phyloP scores from a whole-genome alignment of 1,140 invertebrate genomes.

The Ips typographus region DNA sequence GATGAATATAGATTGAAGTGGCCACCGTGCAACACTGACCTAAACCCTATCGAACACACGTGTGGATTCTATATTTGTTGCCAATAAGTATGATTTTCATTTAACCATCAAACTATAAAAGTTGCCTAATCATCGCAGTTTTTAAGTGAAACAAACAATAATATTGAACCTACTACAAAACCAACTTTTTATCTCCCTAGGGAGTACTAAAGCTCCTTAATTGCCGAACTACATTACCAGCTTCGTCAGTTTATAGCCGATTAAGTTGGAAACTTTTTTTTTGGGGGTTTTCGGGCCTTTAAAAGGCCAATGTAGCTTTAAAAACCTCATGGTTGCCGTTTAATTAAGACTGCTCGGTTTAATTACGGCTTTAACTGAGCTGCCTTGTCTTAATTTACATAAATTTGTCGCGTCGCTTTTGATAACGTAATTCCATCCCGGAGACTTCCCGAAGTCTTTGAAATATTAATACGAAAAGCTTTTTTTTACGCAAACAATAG shows the following conservation, averaged over 20 bases:
- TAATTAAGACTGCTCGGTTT: constrained; percentile 6
- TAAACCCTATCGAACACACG: no score
- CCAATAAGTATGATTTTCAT: no score
- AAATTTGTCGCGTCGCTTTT: constrained; percentile 2
- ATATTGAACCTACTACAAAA: not conserved
- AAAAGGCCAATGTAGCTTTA: not conserved
- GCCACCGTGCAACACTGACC: no score
- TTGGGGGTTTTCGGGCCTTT: not conserved
- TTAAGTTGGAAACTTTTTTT: constrained; percentile 9
- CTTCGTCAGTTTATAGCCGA: constrained; percentile 19
- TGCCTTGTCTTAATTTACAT: constrained; percentile 4
- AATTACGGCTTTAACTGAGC: not conserved
- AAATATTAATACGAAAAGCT: not conserved
- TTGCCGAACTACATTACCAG: constrained; percentile 22
- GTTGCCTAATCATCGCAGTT: no score
- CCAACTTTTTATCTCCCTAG: constrained; percentile 13
- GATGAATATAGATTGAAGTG: no score
- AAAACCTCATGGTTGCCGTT: constrained; percentile 4
- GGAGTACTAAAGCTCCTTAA: constrained; percentile 28
- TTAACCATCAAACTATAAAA: no score
- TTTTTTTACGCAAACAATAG: not conserved
- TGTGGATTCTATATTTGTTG: no score
- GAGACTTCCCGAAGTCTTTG: no score
- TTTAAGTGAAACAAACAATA: not conserved
- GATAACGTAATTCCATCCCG: not conserved